These are phyloP conservation scores for Limnephilus lunatus DNA, from an alignment of 2,888 invertebrate genomes.

Conservation along the genomic window DNA sequence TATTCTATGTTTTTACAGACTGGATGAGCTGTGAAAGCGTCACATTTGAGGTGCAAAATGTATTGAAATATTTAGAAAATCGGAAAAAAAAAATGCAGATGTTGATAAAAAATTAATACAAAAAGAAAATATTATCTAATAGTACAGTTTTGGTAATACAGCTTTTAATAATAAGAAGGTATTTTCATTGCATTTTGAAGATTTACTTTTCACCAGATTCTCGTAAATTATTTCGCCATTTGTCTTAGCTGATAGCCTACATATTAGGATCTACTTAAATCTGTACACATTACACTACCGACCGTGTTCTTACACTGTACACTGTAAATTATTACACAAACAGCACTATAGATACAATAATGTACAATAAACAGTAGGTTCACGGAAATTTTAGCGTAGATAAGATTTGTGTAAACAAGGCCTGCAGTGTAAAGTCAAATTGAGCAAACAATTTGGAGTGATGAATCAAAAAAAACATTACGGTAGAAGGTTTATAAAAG, in stretches of 20 bases:
- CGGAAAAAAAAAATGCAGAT: too few species aligned
- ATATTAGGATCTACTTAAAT: constrained; percentile 17
- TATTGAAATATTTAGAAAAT: too few species aligned
- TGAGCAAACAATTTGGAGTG: not conserved
- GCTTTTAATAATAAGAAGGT: too few species aligned
- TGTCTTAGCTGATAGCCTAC: constrained; percentile 40
- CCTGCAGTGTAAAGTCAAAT: not conserved
- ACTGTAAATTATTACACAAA: not conserved
- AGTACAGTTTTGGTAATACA: too few species aligned
- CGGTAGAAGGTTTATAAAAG: too few species aligned
- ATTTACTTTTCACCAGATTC: not conserved
- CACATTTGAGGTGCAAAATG: too few species aligned
- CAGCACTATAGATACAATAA: not conserved
- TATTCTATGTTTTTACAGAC: too few species aligned
- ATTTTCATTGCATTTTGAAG: too few species aligned
- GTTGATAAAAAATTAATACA: too few species aligned
- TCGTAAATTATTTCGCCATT: not conserved
- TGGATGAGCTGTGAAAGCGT: too few species aligned
- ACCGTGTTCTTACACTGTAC: not conserved
- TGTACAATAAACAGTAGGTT: not conserved
- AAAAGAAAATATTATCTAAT: too few species aligned
- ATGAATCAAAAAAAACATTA: not conserved
- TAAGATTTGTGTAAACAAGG: not conserved
- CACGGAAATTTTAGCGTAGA: not conserved
- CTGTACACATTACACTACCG: not conserved